phyloP scores from a whole-genome alignment of 2,888 invertebrate genomes.

The Pachycephus smyrnensis region DNA sequence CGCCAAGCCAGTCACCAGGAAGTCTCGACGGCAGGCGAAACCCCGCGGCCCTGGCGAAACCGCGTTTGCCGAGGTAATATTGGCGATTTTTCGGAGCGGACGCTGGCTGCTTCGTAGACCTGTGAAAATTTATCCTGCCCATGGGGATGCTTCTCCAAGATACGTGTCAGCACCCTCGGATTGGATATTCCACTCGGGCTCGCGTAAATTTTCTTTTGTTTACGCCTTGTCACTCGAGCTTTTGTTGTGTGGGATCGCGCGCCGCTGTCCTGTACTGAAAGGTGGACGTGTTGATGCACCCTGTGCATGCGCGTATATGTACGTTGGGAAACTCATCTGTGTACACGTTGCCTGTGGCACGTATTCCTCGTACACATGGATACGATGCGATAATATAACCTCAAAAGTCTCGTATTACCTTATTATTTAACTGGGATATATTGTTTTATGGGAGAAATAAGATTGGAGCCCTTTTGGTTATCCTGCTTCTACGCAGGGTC shows the following conservation, averaged over 20 bases:
- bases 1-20: neutral
- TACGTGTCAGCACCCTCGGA: neutral
- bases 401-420: neutral
- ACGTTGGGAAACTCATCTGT: slow-evolving; percentile 20
- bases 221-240: slow-evolving; percentile 63
- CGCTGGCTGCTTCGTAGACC: slow-evolving; percentile 39
- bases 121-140: neutral
- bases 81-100: slow-evolving; percentile 58
- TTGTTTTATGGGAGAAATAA: neutral
- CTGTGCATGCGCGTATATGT: slow-evolving; percentile 3
- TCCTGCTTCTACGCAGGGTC: neutral
- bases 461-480: neutral
- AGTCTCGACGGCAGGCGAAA: neutral
- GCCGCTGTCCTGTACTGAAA: slow-evolving; percentile 48
- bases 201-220: slow-evolving; percentile 56
- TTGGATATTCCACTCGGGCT: neutral
- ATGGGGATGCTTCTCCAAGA: neutral
- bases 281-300: neutral
- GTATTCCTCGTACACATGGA: slow-evolving; percentile 48
- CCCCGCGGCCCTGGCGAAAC: slow-evolving; percentile 39
- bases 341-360: slow-evolving; percentile 43
- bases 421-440: neutral
- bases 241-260: slow-evolving; percentile 61
- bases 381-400: slow-evolving; percentile 25
- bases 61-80: slow-evolving; percentile 62